Conservation (phyloP, 1,140 invertebrate genomes). For the Babylonia areolata region DNA sequence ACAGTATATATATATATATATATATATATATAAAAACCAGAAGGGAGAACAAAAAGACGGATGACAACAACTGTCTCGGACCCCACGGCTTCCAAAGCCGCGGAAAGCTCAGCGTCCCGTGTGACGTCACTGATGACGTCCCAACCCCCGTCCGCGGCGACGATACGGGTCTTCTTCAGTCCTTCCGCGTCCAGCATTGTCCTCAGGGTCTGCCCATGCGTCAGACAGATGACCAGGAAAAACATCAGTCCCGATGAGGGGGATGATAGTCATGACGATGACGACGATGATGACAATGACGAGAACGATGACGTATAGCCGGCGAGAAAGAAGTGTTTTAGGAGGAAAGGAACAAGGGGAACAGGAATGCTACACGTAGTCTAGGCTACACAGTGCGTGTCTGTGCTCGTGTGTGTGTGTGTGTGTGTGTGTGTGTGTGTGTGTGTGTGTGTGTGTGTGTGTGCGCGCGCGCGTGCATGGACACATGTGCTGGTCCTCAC, state of each 20-base stretch:
- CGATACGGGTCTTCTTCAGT: slow-evolving; percentile 59
- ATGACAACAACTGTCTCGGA: slow-evolving; percentile 24
- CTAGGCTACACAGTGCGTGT: too few species aligned
- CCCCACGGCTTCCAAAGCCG: slow-evolving; percentile 58
- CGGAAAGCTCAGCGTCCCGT: slow-evolving; percentile 53
- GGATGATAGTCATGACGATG: neutral
- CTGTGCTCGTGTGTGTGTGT: too few species aligned
- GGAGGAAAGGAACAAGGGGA: too few species aligned
- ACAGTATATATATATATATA: too few species aligned
- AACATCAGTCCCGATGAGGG: neutral
- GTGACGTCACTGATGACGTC: slow-evolving; percentile 56
- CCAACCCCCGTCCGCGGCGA: slow-evolving; percentile 60
- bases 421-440: too few species aligned
- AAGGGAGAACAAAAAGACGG: neutral
- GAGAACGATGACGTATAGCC: neutral
- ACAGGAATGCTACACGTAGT: too few species aligned
- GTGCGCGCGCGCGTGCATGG: neutral
- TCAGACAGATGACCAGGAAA: too few species aligned
- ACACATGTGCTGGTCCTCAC: neutral
- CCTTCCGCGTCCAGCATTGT: slow-evolving; percentile 54
- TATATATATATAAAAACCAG: neutral
- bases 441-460: neutral
- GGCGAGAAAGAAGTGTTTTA: too few species aligned
- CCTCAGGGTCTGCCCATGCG: slow-evolving; percentile 56
- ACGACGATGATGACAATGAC: neutral